Conservation (phyloP, 2,888 invertebrate species). For the Scaptomyza cyrtandrae region DNA sequence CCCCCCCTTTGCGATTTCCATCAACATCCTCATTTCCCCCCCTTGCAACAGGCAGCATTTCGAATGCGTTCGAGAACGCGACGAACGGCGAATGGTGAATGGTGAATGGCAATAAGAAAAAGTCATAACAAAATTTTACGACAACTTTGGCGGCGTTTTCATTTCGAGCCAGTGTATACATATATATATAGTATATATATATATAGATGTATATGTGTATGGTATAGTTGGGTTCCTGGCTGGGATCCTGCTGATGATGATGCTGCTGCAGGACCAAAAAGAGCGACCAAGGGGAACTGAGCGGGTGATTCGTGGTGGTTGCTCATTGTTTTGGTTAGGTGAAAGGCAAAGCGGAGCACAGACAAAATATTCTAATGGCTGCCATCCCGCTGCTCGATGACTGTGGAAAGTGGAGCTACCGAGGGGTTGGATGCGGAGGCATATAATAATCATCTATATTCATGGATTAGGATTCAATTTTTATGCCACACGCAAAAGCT, state of each 20-base stretch:
- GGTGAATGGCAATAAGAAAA: constrained; percentile 73
- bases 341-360: constrained; percentile 41
- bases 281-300: constrained; percentile 1
- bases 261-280: not conserved
- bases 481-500: constrained; percentile 77
- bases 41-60: constrained; percentile 52
- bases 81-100: constrained; percentile 22
- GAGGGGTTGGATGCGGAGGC: constrained; percentile 29
- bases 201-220: not conserved
- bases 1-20: not conserved
- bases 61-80: constrained; percentile 61
- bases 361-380: constrained; percentile 72
- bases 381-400: constrained; percentile 70
- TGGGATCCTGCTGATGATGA: constrained; percentile 11
- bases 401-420: constrained; percentile 4
- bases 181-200: not conserved
- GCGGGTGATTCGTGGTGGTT: constrained; percentile 17
- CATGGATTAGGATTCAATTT: constrained; percentile 85
- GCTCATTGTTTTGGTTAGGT: constrained; percentile 48
- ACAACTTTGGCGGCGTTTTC: constrained; percentile 78
- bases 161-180: constrained; percentile 50
- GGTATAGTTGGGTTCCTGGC: constrained; percentile 41
- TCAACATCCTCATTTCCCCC: not conserved
- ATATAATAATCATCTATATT: constrained; percentile 85
- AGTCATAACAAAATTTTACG: constrained; percentile 82